Conservation (phyloP, 2,888 invertebrate genomes). For the Cantharis flavilabris region DNA sequence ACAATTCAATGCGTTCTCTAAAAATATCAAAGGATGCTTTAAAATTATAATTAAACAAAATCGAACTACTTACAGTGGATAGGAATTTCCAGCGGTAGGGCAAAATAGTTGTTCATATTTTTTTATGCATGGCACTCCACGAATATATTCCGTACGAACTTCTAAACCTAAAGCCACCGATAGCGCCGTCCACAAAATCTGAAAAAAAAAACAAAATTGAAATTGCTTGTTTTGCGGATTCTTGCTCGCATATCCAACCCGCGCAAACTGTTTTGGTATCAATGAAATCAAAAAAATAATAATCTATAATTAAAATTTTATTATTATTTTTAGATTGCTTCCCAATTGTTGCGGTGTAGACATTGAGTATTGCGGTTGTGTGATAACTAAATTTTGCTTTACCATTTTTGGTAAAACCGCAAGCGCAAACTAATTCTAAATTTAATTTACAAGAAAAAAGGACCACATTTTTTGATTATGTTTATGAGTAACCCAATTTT, state of each 20-base stretch:
- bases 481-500: neutral
- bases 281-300: too few species aligned
- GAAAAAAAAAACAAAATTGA: slow-evolving; percentile 44
- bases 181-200: slow-evolving; percentile 90
- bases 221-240: too few species aligned
- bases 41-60: neutral
- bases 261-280: too few species aligned
- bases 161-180: slow-evolving; percentile 87
- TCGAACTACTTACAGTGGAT: slow-evolving; percentile 83
- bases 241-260: too few species aligned
- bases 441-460: neutral
- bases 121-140: slow-evolving; percentile 90
- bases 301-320: too few species aligned
- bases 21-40: slow-evolving; percentile 41
- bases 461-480: neutral
- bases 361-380: neutral
- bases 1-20: slow-evolving; percentile 88
- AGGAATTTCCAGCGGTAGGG: slow-evolving; percentile 88
- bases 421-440: neutral
- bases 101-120: slow-evolving; percentile 88
- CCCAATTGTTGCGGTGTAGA: too few species aligned
- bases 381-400: neutral
- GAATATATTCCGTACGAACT: slow-evolving; percentile 83
- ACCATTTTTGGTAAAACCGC: neutral
- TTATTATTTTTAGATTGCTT: too few species aligned